Base-by-base conservation (phyloP, 2,797 vertebrate genomes). In the Sebastes nivosus region DNA sequence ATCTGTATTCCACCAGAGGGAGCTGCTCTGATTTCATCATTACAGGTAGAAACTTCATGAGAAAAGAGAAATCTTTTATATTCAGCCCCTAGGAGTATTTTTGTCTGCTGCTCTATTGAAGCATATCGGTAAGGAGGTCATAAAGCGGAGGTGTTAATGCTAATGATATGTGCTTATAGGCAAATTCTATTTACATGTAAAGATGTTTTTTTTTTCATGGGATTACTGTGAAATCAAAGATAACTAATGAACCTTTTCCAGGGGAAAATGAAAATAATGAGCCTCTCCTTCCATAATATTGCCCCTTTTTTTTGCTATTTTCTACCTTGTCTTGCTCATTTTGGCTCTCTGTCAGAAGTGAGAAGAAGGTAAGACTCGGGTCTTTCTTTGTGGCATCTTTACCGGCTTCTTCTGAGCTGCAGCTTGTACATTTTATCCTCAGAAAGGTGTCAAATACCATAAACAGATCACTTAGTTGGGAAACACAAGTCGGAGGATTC, bases 1-100 rank as follows among this genome's bases (percentile, higher is more conserved):
- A 18, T 79, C 24, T 76, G 18, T 69, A 8, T 22, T 89, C 90
- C 89, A 89, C 72, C 76, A 93, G 90, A 85, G 84, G 89, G 86
- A 74, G 88, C 86, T 71, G 71, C 58, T 18, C 66, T 78, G 65
- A 81, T 81, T 77, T 67, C 30, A 78, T 77, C 57, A 71, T 54
- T 42, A 50, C 65, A 82, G 22, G 30, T 71, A 22, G 29, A 76
- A 32, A 69, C 14, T 32, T 76, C 27, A 68, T 30, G 12, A 34
- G 18, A 50, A 66, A 50, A 18, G 34, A 68, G 57, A 30, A 18
- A 3, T 42, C 32, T 22, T 67, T 67, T 32, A 22, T 46, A 24
- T 61, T 72, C 13, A 74, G 24, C 38, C 20, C 7, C 18, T 32
- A n/a, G 50, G 27, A 36, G 34, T 14, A 18, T 50, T 61, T 61